Conservation (phyloP, 2,888 invertebrate genomes). For the Carpatolechia fugitivella region DNA sequence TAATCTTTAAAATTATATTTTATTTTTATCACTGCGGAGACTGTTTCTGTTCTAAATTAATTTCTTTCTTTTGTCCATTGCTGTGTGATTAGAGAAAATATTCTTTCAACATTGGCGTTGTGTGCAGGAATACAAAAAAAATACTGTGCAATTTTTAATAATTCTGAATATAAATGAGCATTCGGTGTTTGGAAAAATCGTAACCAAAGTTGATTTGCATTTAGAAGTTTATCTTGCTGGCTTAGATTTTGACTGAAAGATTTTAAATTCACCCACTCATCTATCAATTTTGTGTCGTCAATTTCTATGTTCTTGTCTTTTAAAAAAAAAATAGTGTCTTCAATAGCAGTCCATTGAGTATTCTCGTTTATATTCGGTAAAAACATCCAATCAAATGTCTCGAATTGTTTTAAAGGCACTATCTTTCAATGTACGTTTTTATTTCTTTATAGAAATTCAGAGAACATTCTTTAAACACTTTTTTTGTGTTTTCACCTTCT, state of each 20-base stretch:
- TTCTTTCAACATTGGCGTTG: constrained; percentile 25
- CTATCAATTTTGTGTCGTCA: constrained; percentile 22
- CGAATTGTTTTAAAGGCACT: constrained; percentile 19
- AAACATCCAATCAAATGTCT: constrained; percentile 17
- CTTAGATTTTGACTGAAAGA: constrained; percentile 22
- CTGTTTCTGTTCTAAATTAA: constrained; percentile 21
- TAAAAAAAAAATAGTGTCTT: constrained; percentile 21
- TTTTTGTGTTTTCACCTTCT: constrained; percentile 16
- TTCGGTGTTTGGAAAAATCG: too few species aligned
- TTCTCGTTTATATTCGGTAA: constrained; percentile 21
- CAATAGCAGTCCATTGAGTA: constrained; percentile 21
- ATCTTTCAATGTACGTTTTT: constrained; percentile 13
- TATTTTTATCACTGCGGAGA: constrained; percentile 24
- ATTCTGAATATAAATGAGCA: too few species aligned
- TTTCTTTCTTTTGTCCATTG: constrained; percentile 27
- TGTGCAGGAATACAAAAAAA: too few species aligned
- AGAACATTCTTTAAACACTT: constrained; percentile 15
- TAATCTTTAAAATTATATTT: constrained; percentile 21
- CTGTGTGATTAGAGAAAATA: constrained; percentile 26
- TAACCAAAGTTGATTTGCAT: constrained; percentile 25
- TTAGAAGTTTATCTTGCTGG: constrained; percentile 25
- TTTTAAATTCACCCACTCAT: constrained; percentile 27
- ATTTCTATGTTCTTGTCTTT: constrained; percentile 19
- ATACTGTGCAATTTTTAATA: constrained; percentile 16
- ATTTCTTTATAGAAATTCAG: constrained; percentile 15